phyloP scores from a whole-genome alignment of 2,113 vertebrate genomes.

The Labrus mixtus region DNA sequence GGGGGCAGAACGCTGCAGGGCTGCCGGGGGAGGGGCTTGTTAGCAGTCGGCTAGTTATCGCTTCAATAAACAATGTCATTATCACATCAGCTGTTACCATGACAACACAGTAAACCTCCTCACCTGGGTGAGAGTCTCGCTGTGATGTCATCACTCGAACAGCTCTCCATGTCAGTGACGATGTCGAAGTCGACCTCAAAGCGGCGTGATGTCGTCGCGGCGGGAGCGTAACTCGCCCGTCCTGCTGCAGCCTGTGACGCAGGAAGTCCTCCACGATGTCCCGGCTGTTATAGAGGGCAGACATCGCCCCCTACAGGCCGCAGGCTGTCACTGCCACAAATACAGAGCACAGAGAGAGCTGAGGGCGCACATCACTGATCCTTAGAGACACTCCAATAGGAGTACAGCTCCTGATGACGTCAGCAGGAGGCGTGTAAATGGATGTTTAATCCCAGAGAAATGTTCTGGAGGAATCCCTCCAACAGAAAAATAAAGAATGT shows the following conservation, averaged over 20 bases:
- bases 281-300: slow-evolving; percentile 58
- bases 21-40: too few species aligned
- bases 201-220: too few species aligned
- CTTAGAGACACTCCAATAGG: neutral
- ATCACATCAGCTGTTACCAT: too few species aligned
- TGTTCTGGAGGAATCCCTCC: too few species aligned
- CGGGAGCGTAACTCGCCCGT: slow-evolving; percentile 39
- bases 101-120: neutral
- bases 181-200: too few species aligned
- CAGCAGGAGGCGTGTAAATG: neutral
- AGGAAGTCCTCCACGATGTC: slow-evolving; percentile 75
- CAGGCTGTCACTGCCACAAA: neutral
- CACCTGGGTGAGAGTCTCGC: slow-evolving; percentile 14
- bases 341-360: neutral
- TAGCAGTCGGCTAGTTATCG: too few species aligned
- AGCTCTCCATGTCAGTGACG: too few species aligned
- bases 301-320: slow-evolving; percentile 34
- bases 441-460: too few species aligned
- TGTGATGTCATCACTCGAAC: too few species aligned
- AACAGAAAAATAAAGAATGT: too few species aligned
- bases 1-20: too few species aligned
- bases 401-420: neutral
- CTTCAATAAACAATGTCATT: too few species aligned
- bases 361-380: neutral
- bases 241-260: slow-evolving; percentile 68